Base-by-base conservation (phyloP, 2,888 invertebrate species). In the Melinaea menophilus region DNA sequence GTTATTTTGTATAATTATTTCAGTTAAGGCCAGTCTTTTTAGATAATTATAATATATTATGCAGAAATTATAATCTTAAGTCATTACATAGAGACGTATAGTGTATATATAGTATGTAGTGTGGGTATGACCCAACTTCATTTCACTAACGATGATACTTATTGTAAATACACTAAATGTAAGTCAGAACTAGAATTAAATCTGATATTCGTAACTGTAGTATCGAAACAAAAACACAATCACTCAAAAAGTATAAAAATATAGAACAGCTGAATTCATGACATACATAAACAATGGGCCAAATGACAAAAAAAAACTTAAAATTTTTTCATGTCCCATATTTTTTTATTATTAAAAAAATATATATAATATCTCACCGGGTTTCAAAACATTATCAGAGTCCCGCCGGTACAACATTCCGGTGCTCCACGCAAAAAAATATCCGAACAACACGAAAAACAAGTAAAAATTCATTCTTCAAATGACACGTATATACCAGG, bases 391-490 rank as follows among this genome's bases (percentile, higher is more conserved):
- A 76, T 89, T 86, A 77, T 87, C 86, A 33, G 84, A 79, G 71
- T 88, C 89, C 67, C 88, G 78, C 59, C 86, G 76, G 71, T 90
- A 90, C 80, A 88, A 70, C 87, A 90, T 88, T 51, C 84, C 88
- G 54, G 75, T 74, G 72, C 82, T 80, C 82, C 82, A 84, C 65
- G 84, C 81, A 66, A 86, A 84, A 79, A 87, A 81, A 79, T 79
- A 82, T 45, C 82, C 83, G 71, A 86, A 84, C 74, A 88, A 76
- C 80, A 86, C 83, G 72, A 86, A 84, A 81, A 88, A 79, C 79
- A 85, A 81, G 84, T 82, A 86, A 78, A 89, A 86, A 84, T 90
- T 89, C 90, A 89, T 90, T 80, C 83, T 85, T 79, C 77, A 80
- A 83, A 84, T 79, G 79, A 77, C 81, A 80, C 84, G 79, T 79